A percentile compares a stretch with the other conserved stretches of the same genome.
phyloP scores from a whole-genome alignment of 2,797 vertebrate genomes.

The Avahi laniger region DNA sequence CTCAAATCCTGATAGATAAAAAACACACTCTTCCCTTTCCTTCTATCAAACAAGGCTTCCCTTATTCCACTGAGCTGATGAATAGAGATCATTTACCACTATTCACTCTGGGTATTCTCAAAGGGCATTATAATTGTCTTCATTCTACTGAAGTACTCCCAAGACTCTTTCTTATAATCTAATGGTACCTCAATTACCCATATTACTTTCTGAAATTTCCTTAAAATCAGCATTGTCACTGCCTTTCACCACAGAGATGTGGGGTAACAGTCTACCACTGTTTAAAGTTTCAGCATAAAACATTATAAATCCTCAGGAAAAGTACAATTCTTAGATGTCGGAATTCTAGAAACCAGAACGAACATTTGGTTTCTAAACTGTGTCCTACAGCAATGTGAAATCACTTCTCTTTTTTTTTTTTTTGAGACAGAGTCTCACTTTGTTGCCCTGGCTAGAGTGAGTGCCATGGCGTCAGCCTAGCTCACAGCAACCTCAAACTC shows the following conservation, averaged over 20 bases:
- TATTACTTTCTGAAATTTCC: constrained; percentile 59
- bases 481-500: no score
- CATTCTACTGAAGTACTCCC: neutral
- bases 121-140: constrained; percentile 55
- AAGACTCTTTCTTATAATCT: constrained; percentile 5
- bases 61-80: constrained; percentile 58
- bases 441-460: no score
- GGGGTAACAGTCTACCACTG: neutral
- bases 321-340: neutral
- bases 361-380: neutral
- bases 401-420: neutral
- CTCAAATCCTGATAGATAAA: constrained; percentile 17
- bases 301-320: neutral
- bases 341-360: neutral
- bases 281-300: constrained; percentile 19
- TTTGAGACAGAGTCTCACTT: no score
- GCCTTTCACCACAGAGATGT: constrained; percentile 9
- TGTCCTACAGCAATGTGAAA: neutral
- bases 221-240: constrained; percentile 27
- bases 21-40: neutral
- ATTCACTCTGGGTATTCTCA: constrained; percentile 32
- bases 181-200: constrained; percentile 7
- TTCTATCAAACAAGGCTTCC: constrained; percentile 58
- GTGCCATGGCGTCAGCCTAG: no score
- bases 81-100: constrained; percentile 64